Conservation (phyloP, 2,888 invertebrate species). For the Synanthedon tipuliformis region DNA sequence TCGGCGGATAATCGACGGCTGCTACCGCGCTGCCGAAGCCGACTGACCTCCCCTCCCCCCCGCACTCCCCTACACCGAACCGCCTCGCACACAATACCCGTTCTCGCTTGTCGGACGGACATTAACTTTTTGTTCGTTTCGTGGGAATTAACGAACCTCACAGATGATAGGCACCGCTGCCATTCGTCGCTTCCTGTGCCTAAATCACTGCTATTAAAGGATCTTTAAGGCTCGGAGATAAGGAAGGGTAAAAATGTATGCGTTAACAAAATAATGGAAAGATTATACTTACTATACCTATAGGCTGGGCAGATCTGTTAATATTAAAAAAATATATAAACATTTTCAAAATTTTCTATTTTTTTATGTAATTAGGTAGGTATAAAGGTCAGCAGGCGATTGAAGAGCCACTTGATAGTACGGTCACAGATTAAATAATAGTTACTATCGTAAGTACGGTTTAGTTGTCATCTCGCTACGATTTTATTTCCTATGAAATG, state of each 20-base stretch:
- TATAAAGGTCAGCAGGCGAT: too few relatives aligned
- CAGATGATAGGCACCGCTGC: slow-evolving; percentile 25
- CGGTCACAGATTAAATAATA: too few relatives aligned
- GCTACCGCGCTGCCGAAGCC: slow-evolving; percentile 44
- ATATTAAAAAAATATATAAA: too few relatives aligned
- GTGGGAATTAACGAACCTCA: slow-evolving; percentile 40
- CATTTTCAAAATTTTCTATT: too few relatives aligned
- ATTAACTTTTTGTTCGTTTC: slow-evolving; percentile 51
- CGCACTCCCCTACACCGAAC: slow-evolving; percentile 9
- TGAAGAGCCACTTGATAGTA: too few relatives aligned
- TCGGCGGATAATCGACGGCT: slow-evolving; percentile 61
- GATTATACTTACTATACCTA: too few relatives aligned
- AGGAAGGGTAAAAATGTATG: slow-evolving; percentile 15
- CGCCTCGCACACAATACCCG: slow-evolving; percentile 2
- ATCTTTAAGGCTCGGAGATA: slow-evolving; percentile 35
- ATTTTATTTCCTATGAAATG: too few relatives aligned
- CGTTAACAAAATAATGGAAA: not conserved
- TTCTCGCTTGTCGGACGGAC: slow-evolving; percentile 31
- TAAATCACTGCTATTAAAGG: slow-evolving; percentile 45
- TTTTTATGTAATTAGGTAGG: too few relatives aligned
- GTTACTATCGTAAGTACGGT: too few relatives aligned
- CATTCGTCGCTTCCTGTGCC: slow-evolving; percentile 25
- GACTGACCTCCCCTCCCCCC: slow-evolving; percentile 11
- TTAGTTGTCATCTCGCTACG: too few relatives aligned
- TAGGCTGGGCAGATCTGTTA: too few relatives aligned